These are phyloP conservation scores for Sebastes jordani DNA, from an alignment of 2,797 vertebrate species.

Conservation along the genomic window DNA sequence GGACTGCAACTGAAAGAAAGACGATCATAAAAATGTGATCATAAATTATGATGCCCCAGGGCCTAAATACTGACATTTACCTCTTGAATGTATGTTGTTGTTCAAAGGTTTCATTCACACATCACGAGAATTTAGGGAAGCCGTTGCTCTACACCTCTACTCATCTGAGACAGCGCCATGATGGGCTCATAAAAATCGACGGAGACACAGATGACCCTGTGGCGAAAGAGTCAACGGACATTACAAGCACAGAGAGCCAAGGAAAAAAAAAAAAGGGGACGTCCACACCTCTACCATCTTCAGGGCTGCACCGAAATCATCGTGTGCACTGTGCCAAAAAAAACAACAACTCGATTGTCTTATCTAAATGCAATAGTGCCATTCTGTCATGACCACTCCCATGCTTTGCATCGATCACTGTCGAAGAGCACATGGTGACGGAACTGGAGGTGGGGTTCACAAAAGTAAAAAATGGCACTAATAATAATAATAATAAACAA, in stretches of 20 bases:
- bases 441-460: slow-evolving; percentile 42
- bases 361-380: slow-evolving; percentile 76
- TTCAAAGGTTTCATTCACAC: slow-evolving; percentile 16
- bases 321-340: slow-evolving; percentile 75
- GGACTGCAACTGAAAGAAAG: slow-evolving; percentile 11
- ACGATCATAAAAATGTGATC: background rate
- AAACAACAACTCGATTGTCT: slow-evolving; percentile 49
- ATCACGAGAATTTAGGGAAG: slow-evolving; percentile 10
- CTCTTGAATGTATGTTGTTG: slow-evolving; percentile 59
- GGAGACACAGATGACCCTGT: slow-evolving; percentile 1
- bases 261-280: slow-evolving; percentile 6
- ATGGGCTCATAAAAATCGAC: slow-evolving; percentile 24
- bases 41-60: background rate
- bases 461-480: slow-evolving; percentile 50
- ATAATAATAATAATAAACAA: slow-evolving; percentile 38
- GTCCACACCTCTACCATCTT: slow-evolving; percentile 37
- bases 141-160: background rate
- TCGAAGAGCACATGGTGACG: slow-evolving; percentile 59
- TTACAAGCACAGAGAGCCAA: slow-evolving; percentile 31
- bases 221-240: background rate
- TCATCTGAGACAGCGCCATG: background rate
- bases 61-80: slow-evolving; percentile 25
- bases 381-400: slow-evolving; percentile 65
- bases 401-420: slow-evolving; percentile 62
- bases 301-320: slow-evolving; percentile 66